Percentiles rank a stretch among this genome's conserved stretches.
Conservation (phyloP, 37 sponge, comb jelly and placozoan genomes). For the Geodia barretti region DNA sequence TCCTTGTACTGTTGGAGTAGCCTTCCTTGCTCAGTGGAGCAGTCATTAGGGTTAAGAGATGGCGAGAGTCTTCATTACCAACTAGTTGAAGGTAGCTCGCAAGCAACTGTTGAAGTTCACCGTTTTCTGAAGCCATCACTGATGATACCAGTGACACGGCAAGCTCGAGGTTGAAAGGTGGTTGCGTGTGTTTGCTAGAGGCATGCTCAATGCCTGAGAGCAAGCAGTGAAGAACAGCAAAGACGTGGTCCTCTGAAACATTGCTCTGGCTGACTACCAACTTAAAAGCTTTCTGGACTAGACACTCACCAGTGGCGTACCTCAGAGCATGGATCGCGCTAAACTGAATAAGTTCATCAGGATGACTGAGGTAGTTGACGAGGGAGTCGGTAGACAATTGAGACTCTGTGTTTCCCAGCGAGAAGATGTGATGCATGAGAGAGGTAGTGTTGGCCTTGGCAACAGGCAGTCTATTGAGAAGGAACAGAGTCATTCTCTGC, state of each 20-base stretch:
- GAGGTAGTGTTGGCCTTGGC: neutral
- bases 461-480: constrained; percentile 15
- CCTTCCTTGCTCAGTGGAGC: neutral
- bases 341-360: constrained; percentile 42
- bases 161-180: neutral
- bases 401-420: constrained; percentile 62
- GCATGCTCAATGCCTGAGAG: neutral
- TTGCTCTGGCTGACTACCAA: neutral
- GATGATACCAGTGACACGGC: neutral
- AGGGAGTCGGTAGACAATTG: constrained; percentile 5
- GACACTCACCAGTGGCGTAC: neutral
- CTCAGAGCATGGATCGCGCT: constrained; percentile 32
- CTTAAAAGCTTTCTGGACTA: constrained; percentile 31
- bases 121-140: constrained; percentile 5
- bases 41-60: neutral
- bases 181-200: neutral
- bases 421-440: constrained; percentile 26
- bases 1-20: neutral
- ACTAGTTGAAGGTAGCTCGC: constrained; percentile 11
- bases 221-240: neutral
- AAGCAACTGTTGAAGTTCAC: constrained; percentile 29
- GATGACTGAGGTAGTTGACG: constrained; percentile 20
- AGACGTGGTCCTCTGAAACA: constrained; percentile 5
- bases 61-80: constrained; percentile 1
- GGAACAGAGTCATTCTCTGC: constrained; percentile 7